Evolutionary conservation across 2,113 vertebrate species (phyloP).

Genomic region (Lophura nycthemera): DNA sequence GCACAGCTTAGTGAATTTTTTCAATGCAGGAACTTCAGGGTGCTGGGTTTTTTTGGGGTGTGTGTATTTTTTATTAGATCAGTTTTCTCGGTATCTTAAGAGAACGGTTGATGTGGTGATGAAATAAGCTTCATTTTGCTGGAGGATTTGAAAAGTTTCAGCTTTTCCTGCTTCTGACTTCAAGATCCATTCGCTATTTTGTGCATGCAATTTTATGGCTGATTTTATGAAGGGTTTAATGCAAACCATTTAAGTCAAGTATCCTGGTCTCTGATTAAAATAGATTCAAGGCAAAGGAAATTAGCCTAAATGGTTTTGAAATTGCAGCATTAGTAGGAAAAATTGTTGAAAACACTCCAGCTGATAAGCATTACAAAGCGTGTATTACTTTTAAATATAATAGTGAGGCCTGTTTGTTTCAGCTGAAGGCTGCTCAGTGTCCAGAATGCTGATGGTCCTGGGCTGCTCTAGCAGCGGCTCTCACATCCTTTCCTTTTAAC

Average conservation of each 20-base stretch:
- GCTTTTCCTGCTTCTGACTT: not conserved
- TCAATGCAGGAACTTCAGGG: not conserved
- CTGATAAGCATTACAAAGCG: slow-evolving; percentile 71
- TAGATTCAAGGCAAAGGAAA: slow-evolving; percentile 77
- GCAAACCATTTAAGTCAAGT: slow-evolving; percentile 76
- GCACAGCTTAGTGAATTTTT: not conserved
- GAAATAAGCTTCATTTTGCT: not conserved
- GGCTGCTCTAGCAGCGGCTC: not conserved
- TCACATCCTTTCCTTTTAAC: not conserved
- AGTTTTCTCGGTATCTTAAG: not conserved
- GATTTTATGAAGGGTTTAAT: slow-evolving; percentile 74
- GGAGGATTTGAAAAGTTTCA: slow-evolving; percentile 30
- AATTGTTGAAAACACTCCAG: slow-evolving; percentile 63
- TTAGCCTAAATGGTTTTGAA: slow-evolving; percentile 80
- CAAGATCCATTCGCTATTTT: slow-evolving; percentile 20
- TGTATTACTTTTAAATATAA: slow-evolving; percentile 64
- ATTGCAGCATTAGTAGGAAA: slow-evolving; percentile 71
- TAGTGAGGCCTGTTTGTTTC: slow-evolving; percentile 43
- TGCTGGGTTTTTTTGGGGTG: not conserved
- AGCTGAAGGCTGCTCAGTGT: slow-evolving; percentile 33
- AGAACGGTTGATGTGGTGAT: not conserved
- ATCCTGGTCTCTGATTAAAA: slow-evolving; percentile 78
- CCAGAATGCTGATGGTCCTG: not conserved
- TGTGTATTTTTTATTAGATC: not conserved
- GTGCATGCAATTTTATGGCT: slow-evolving; percentile 51